These are phyloP conservation scores for Nettapus auritus DNA, from an alignment of 2,113 vertebrate species.

Conservation along the genomic window DNA sequence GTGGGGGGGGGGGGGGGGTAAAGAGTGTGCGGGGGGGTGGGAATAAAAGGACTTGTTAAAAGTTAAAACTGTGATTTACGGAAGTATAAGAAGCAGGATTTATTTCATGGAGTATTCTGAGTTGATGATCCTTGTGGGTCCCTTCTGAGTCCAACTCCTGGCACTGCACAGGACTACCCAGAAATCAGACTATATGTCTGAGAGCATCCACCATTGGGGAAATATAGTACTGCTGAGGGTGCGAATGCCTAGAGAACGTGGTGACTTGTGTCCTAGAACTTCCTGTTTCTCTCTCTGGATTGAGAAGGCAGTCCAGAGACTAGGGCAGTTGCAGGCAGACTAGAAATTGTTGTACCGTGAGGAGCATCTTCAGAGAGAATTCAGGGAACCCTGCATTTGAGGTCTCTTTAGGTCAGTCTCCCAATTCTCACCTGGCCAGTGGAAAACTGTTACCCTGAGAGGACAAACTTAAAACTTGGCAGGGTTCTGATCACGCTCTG, in stretches of 20 bases:
- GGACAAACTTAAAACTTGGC: neutral
- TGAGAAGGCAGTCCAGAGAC: neutral
- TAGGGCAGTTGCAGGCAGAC: neutral
- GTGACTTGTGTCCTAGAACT: neutral
- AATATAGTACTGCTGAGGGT: neutral
- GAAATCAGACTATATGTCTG: neutral
- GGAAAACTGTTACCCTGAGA: neutral
- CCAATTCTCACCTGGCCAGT: neutral
- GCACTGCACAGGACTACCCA: neutral
- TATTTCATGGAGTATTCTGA: neutral
- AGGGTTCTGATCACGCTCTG: neutral
- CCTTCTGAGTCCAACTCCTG: neutral
- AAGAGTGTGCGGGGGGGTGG: neutral
- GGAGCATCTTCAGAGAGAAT: neutral
- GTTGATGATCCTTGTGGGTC: no score
- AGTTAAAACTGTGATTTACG: neutral
- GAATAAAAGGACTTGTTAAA: neutral
- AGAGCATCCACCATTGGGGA: neutral
- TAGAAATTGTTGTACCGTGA: neutral
- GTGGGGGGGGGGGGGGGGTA: no score
- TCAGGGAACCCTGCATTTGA: neutral
- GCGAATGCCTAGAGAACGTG: neutral
- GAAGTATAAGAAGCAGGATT: neutral
- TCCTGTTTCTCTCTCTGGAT: neutral
- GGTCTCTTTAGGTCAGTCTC: neutral